Percentiles rank a stretch among this genome's conserved stretches.
Evolutionary conservation across 2,797 vertebrate genomes (phyloP).

Genomic region (Threskiornis aethiopicus): DNA sequence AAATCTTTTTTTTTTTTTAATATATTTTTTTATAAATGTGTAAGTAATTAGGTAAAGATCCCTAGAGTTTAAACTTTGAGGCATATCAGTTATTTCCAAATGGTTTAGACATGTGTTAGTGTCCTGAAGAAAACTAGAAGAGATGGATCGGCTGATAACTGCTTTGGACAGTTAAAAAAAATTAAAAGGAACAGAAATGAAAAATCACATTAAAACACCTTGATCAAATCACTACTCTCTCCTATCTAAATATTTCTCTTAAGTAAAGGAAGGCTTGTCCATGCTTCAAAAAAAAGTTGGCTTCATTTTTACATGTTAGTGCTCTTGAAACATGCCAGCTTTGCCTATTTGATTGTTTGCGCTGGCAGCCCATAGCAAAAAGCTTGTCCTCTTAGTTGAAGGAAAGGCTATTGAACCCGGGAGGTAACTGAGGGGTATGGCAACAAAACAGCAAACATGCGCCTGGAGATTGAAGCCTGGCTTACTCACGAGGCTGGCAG

Average conservation of each 20-base stretch:
- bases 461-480: neutral
- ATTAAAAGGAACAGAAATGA: neutral
- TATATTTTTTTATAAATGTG: constrained; percentile 25
- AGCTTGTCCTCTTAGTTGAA: neutral
- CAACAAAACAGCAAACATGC: fast-evolving
- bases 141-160: constrained; percentile 48
- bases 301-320: neutral
- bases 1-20: neutral
- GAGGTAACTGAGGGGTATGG: neutral
- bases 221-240: constrained; percentile 17
- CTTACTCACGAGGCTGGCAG: neutral
- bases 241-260: constrained; percentile 15
- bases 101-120: constrained; percentile 46
- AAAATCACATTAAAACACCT: constrained; percentile 11
- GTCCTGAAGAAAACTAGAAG: constrained; percentile 40
- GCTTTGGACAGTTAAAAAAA: neutral
- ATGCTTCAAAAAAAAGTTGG: neutral
- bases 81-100: constrained; percentile 47
- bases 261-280: neutral
- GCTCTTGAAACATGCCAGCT: neutral
- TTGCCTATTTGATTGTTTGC: neutral
- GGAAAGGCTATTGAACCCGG: neutral
- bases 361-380: neutral
- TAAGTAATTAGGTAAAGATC: constrained; percentile 64
- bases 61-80: constrained; percentile 42